Evolutionary conservation across 2,113 vertebrate species (phyloP).

Genomic region (Pycnonotus jocosus): DNA sequence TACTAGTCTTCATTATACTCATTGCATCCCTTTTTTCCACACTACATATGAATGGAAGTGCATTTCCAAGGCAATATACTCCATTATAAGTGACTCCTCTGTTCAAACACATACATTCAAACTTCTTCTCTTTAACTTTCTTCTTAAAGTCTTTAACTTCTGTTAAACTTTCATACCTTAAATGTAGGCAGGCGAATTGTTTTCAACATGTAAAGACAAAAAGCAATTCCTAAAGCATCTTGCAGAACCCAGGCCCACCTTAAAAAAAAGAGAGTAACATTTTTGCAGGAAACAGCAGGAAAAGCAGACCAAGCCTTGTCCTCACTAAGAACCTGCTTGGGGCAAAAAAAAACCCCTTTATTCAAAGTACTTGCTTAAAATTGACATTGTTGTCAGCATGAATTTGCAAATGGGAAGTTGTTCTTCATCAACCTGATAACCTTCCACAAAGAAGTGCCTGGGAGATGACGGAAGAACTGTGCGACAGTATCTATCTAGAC

Average conservation of each 20-base stretch:
- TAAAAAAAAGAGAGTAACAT: not conserved
- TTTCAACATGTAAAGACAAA: conserved; percentile 95
- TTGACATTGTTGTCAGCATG: not conserved
- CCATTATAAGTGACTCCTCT: not conserved
- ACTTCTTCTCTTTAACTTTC: not conserved
- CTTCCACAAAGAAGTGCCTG: not conserved
- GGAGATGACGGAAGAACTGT: not conserved
- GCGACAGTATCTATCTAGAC: fast-evolving
- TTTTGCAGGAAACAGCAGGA: not conserved
- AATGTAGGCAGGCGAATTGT: conserved; percentile 92
- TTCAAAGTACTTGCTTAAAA: not conserved
- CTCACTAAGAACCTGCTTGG: not conserved
- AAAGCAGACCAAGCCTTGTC: not conserved
- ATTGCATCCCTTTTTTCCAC: not conserved
- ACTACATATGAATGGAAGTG: not conserved
- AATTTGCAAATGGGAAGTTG: not conserved
- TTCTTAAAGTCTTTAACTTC: not conserved
- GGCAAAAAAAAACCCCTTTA: not conserved
- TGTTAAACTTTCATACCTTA: conserved; percentile 75
- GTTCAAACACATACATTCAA: not conserved
- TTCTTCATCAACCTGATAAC: not conserved
- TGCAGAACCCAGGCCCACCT: conserved; percentile 98
- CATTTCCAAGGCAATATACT: not conserved
- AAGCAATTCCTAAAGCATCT: conserved; percentile 89
- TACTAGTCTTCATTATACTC: not conserved